Evolutionary conservation across 2,797 vertebrate genomes (phyloP), one percentile per base, ranked within the genome.

Genomic region (Hoplostethus atlanticus): DNA sequence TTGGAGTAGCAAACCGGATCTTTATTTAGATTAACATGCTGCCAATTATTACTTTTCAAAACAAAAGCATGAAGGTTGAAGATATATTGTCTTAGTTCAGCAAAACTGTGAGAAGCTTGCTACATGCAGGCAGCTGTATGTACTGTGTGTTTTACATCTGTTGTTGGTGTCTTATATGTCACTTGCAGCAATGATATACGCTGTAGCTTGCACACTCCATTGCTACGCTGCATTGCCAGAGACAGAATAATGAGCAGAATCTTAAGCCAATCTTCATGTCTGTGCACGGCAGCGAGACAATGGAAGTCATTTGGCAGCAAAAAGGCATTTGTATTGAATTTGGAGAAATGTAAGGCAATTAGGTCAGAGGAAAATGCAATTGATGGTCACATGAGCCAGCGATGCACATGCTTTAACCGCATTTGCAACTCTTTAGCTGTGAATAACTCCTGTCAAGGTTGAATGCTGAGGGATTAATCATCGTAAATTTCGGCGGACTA

Each of bases 281-380:
- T 80, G 47, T 66, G 72, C 75, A 67, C 73, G 73, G 68, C 80
- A 73, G 59, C 60, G 78, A 92, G 93, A 93, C 84, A 92, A 93
- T 87, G 87, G 93, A 89, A 93, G 85, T 87, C 91, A 93, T 94
- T 93, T 95, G 95, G 86, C 42, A 4, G 81, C 64, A 80, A 91
- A 28, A 95, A 92, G 92, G 91, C 92, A 93, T 94, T 96, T 95
- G 88, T 95, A 95, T 95, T 96, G 95, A 93, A 94, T 95, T 90
- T 92, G 89, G 88, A 95, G 94, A 95, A 92, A 95, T 94, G 94
- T 93, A 91, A 95, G 89, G 91, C 91, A 95, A 94, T 95, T 96
- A 95, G 90, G 84, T 89, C 94, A 91, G 92, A 73, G 80, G 54
- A 12, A 94, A 95, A 96, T 92, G 92, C 87, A 90, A 94, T 93